A percentile compares a stretch with the other conserved stretches of the same genome.
phyloP scores from a whole-genome alignment of 2,113 vertebrate species.

The Motacilla alba region DNA sequence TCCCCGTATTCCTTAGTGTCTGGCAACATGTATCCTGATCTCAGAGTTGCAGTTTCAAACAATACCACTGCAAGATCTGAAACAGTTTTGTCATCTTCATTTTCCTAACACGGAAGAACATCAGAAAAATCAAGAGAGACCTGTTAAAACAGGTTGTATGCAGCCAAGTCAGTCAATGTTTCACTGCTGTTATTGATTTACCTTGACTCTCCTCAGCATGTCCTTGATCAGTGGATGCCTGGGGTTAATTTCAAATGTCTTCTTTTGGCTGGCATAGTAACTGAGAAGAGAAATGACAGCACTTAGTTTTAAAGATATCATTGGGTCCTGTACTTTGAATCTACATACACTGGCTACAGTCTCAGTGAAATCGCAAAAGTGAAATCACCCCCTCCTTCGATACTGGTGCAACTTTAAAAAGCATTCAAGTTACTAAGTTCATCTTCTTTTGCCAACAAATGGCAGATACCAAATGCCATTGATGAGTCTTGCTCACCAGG shows the following conservation, averaged over 20 bases:
- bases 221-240: conserved; percentile 95
- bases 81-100: conserved; percentile 91
- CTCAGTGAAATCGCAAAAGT: neutral
- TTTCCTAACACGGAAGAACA: conserved; percentile 68
- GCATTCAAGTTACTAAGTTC: neutral
- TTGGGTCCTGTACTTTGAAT: neutral
- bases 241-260: conserved; percentile 96
- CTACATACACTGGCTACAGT: neutral
- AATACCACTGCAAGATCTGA: conserved; percentile 91
- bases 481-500: neutral
- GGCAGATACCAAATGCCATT: neutral
- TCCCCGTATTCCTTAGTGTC: conserved; percentile 96
- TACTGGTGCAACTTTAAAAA: neutral
- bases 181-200: conserved; percentile 55
- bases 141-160: neutral
- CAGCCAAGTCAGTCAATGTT: neutral
- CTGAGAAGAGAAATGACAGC: conserved; percentile 61
- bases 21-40: conserved; percentile 91
- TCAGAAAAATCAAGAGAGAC: neutral
- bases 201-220: conserved; percentile 89
- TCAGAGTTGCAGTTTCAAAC: conserved; percentile 93
- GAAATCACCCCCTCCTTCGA: neutral
- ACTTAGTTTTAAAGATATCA: neutral
- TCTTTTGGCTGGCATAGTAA: conserved; percentile 98
- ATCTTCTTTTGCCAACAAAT: neutral